Conservation (phyloP, 2,888 invertebrate species). For the Bellardia bayeri region DNA sequence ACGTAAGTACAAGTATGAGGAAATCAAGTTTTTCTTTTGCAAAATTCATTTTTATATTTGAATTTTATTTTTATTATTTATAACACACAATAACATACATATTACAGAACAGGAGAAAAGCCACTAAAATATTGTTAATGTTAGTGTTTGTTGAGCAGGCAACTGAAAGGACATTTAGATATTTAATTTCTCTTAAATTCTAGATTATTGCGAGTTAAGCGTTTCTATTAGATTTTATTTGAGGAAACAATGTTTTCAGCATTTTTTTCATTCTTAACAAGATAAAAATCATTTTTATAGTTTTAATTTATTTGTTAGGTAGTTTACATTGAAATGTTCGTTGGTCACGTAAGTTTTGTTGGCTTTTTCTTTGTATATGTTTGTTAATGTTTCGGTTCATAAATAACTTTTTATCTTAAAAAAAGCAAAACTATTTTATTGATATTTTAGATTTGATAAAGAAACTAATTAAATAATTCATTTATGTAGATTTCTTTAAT, state of each 20-base stretch:
- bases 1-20: background rate
- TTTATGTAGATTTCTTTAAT: conserved; percentile 21
- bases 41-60: conserved; percentile 10
- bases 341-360: conserved; percentile 45
- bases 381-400: conserved; percentile 45
- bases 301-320: conserved; percentile 27
- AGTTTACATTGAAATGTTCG: conserved; percentile 19
- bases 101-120: background rate
- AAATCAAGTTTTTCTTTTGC: conserved; percentile 20
- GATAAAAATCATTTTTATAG: conserved; percentile 29
- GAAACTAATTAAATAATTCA: conserved; percentile 36
- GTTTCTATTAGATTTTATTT: conserved; percentile 25
- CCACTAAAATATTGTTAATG: conserved; percentile 32
- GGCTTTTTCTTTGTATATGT: conserved; percentile 1
- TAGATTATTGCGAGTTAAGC: conserved; percentile 46
- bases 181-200: conserved; percentile 52
- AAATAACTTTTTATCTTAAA: conserved; percentile 52
- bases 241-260: background rate
- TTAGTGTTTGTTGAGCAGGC: conserved; percentile 33
- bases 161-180: conserved; percentile 55
- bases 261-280: conserved; percentile 2
- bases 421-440: conserved; percentile 33
- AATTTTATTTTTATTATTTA: conserved; percentile 39
- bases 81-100: background rate
- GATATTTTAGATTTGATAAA: conserved; percentile 19